Conservation (phyloP, 2,113 vertebrate genomes). For the Cynocephalus volans region DNA sequence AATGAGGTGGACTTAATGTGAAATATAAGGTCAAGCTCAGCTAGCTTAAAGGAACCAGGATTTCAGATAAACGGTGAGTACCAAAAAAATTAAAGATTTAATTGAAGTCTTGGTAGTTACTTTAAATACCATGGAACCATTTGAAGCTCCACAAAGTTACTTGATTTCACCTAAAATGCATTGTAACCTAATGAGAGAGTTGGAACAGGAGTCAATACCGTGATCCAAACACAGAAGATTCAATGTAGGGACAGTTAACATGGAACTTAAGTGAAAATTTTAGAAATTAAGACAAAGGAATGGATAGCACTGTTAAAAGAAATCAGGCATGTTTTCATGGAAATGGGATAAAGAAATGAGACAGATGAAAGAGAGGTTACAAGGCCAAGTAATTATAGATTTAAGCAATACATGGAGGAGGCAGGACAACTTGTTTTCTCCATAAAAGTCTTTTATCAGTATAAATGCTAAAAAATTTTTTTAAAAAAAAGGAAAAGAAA, state of each 20-base stretch:
- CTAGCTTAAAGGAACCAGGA: neutral
- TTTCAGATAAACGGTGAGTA: neutral
- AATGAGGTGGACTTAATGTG: neutral
- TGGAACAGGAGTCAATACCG: neutral
- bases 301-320: neutral
- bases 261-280: neutral
- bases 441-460: neutral
- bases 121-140: constrained; percentile 58
- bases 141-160: constrained; percentile 44
- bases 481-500: neutral
- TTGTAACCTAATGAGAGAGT: neutral
- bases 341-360: neutral
- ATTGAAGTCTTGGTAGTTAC: constrained; percentile 51
- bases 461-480: neutral
- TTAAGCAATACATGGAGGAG: neutral
- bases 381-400: neutral
- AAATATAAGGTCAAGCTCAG: neutral
- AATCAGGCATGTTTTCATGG: neutral
- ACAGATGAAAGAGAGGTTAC: neutral
- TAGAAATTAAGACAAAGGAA: neutral
- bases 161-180: constrained; percentile 57
- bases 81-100: constrained; percentile 26
- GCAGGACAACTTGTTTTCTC: neutral
- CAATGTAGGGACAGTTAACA: neutral
- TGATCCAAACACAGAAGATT: neutral